Evolutionary conservation across 2,888 invertebrate genomes (phyloP), one percentile per base, ranked within the genome.

Genomic region (Xylota sylvarum): DNA sequence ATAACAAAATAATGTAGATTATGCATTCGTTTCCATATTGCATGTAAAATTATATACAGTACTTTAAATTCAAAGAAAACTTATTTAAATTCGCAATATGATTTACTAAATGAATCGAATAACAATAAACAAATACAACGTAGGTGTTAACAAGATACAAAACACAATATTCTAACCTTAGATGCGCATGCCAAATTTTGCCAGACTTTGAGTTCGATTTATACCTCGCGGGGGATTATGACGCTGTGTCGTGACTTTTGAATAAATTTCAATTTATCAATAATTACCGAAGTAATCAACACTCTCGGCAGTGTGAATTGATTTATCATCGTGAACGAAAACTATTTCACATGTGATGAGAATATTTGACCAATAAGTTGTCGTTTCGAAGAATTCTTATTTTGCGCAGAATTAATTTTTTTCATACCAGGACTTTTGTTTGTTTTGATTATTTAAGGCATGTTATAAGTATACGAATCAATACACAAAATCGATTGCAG

Each of bases 311-410:
- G 55, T 70, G 78, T 35, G 62, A 70, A 79, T 79, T 79, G 55
- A 79, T 64, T 79, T 62, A 70, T 58, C 46, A 79, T 60, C 62
- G 32, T 30, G 46, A 79, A 70, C 43, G 50, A 17, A 65, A 78
- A 78, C 78, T 70, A 55, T 70, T 70, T 79, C 55, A 70, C 60
- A 79, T 62, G 62, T 46, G 78, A 78, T 46, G 43, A 17, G 35
- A 65, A 32, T 64, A 70, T 70, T 58, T 48, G 48, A 27, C 12
- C 43, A 72, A 30, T 9, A 58, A 35, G 46, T 46, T 56, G 32
- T 35, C 30, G 35, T 56, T 58, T 40, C n/a, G 19, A 19, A 58
- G 60, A 46, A 12, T 14, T 62, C 5, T 43, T 46, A 14, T 46
- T 27, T 37, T 37, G 19, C 58, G 40, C 30, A 14, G 40, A 37